Evolutionary conservation across 2,888 invertebrate species (phyloP).

Genomic region (Nasonia oneida): DNA sequence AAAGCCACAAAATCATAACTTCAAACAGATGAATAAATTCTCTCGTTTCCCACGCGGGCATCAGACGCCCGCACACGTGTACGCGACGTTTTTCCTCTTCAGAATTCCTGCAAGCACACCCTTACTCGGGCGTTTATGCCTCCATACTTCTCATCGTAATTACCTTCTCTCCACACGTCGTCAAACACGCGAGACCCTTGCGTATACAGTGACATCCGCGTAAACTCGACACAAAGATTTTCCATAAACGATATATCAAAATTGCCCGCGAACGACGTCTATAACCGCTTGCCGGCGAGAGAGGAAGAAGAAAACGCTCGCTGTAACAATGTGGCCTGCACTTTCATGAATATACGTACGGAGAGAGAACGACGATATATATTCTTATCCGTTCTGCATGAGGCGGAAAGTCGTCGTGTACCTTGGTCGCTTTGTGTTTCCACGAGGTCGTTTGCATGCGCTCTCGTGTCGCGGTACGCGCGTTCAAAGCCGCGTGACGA

Average conservation of each 20-base stretch:
- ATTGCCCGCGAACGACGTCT: conserved; percentile 13
- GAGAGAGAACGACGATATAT: neutral
- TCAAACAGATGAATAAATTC: conserved; percentile 5
- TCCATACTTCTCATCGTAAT: neutral
- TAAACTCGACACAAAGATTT: conserved; percentile 37
- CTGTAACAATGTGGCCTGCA: conserved; percentile 3
- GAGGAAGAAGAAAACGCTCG: conserved; percentile 7
- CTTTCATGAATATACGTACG: neutral
- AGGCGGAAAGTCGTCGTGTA: conserved; percentile 1
- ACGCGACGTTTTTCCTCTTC: neutral
- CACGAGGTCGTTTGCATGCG: conserved; percentile 50
- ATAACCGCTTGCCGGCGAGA: neutral
- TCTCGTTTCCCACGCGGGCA: neutral
- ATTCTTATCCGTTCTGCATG: conserved; percentile 12
- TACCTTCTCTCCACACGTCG: conserved; percentile 9
- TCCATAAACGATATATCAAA: conserved; percentile 54
- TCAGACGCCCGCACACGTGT: neutral
- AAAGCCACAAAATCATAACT: neutral
- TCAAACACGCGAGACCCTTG: neutral
- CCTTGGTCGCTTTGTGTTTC: conserved; percentile 24
- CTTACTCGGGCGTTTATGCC: neutral
- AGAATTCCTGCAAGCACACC: conserved; percentile 1
- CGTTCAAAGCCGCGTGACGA: conserved; percentile 7
- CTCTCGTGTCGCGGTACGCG: conserved; percentile 12
- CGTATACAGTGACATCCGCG: neutral